These are phyloP conservation scores for Calephelis virginiensis DNA, from an alignment of 1,140 invertebrate species.

Conservation along the genomic window DNA sequence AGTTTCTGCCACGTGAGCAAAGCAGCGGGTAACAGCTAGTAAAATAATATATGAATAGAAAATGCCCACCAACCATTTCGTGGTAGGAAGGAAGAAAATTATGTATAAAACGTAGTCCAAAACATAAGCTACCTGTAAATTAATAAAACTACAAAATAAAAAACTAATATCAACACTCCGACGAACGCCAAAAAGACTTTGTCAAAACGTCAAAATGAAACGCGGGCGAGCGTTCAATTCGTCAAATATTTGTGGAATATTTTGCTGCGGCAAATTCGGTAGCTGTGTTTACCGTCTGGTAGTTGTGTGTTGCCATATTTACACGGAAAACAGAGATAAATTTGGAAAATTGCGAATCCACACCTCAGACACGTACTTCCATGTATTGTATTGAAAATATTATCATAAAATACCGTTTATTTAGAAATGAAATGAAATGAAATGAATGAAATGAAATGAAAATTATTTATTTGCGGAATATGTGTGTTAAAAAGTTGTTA, in stretches of 20 bases:
- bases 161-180: slow-evolving; percentile 10
- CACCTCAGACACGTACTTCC: slow-evolving; percentile 26
- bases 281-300: slow-evolving; percentile 53
- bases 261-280: slow-evolving; percentile 36
- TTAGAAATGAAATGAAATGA: too few species aligned
- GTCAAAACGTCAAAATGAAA: slow-evolving; percentile 37
- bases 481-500: too few species aligned
- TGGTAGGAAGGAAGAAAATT: too few species aligned
- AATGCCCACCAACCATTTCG: too few species aligned
- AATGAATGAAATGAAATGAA: too few species aligned
- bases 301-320: slow-evolving; percentile 47
- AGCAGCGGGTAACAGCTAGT: too few species aligned
- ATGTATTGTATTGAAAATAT: slow-evolving; percentile 28
- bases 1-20: too few species aligned
- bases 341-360: slow-evolving; percentile 38
- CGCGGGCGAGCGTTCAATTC: slow-evolving; percentile 24
- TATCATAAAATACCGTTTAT: not conserved
- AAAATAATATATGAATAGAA: too few species aligned
- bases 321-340: slow-evolving; percentile 45
- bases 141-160: not conserved
- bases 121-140: not conserved
- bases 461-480: too few species aligned
- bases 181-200: slow-evolving; percentile 31
- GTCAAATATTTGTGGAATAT: slow-evolving; percentile 52
- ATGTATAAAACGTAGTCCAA: too few species aligned